Conservation (phyloP, 2,797 vertebrate genomes). For the Catamblyrhynchus diadema region DNA sequence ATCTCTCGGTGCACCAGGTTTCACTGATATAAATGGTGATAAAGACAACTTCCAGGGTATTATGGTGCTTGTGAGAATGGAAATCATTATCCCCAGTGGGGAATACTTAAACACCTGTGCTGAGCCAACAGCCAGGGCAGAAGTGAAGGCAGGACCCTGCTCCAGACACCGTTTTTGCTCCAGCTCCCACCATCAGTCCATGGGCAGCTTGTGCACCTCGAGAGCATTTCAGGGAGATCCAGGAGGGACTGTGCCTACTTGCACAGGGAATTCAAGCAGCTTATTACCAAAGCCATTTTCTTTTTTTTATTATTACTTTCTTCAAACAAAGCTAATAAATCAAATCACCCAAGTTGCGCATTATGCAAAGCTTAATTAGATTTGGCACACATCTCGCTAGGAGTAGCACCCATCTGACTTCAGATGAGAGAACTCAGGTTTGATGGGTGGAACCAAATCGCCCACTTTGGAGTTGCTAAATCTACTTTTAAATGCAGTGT, state of each 20-base stretch:
- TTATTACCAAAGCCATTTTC: constrained; percentile 67
- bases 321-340: constrained; percentile 75
- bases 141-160: neutral
- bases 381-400: constrained; percentile 32
- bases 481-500: constrained; percentile 59
- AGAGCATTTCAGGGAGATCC: constrained; percentile 32
- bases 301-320: constrained; percentile 69
- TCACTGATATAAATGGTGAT: neutral
- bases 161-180: neutral
- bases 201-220: neutral
- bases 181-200: neutral
- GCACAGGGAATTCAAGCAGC: constrained; percentile 65
- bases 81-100: neutral
- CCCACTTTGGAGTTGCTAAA: constrained; percentile 69
- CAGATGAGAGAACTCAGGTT: constrained; percentile 68
- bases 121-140: neutral
- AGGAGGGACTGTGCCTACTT: constrained; percentile 61
- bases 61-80: neutral
- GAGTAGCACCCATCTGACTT: constrained; percentile 50
- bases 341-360: constrained; percentile 56
- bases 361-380: constrained; percentile 53
- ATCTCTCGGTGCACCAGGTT: accelerated
- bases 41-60: neutral
- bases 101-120: neutral
- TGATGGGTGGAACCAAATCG: constrained; percentile 56